Base-by-base conservation (phyloP, 1,140 invertebrate species). In the Zophobas morio region DNA sequence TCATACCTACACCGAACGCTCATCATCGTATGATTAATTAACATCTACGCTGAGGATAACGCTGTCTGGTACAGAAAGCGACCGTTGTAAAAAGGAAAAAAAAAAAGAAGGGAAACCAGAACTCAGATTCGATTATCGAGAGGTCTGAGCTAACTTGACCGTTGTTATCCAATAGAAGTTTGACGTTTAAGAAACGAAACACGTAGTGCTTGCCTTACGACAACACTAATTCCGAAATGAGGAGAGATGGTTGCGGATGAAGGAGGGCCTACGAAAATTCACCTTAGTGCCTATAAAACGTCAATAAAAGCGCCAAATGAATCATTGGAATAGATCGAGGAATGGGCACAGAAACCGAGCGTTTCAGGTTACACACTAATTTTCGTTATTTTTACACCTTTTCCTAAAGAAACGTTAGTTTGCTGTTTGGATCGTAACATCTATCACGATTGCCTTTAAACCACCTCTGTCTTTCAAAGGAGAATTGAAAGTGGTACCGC, bases 1-100 rank as follows among this genome's bases (percentile, higher is more conserved):
- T 63, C 57, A 36, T 63, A 63, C 57, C 57, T 63, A 63, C 57
- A 63, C 57, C 57, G 35, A 63, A 63, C 57, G 57, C 57, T 63
- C 57, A 63, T 63, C 57, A 63, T 2, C 6, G 33, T n/a, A 42
- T 66, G 60, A 66, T 66, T 66, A 66, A 66, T 66, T 66, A 66
- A 66, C 39, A 40, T n/a, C n/a, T 51, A 20, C n/a, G 49, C 49
- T 51, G 3, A 5, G 6, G 6, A 46, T 46, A 46, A 4, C n/a
- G 4, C 49, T 5, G 49, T 20, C 49, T 20, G n/a, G 6, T 2
- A 20, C 49, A 2, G n/a, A 4, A 37, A n/a, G 39, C 1, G 6
- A 39, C 35, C n/a, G 49, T 51, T 32, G 49, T 34, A 33, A 54
- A 54, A 34, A 54, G 35, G 35, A 20, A 51, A 2, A 2, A 51